Evolutionary conservation across 2,797 vertebrate species (phyloP), one percentile per base, ranked within the genome.

Genomic region (Tiaroga cobitis): DNA sequence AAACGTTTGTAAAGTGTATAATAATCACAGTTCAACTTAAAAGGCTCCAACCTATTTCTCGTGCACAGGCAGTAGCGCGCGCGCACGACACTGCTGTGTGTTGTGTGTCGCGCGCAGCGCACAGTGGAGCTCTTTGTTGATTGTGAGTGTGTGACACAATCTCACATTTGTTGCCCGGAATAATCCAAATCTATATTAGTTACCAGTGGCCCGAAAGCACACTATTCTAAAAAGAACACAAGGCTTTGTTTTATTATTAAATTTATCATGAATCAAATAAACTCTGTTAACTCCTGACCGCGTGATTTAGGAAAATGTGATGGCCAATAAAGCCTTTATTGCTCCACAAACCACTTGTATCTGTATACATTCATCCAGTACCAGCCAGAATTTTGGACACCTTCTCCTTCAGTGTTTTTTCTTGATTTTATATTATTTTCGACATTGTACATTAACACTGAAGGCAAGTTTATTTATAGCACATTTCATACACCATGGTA

Each of bases 61-160:
- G 59, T 10, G n/a, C 29, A 9, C 24, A 19, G 21, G 21, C 68
- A 16, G 19, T 1, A 32, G 29, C 11, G 59, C 11, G 59, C 63
- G 59, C 63, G 29, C 63, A 16, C 63, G 61, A 29, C 61, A 61
- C 24, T 18, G 26, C 54, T 85, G 73, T 80, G 24, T 46, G 68
- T 73, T 82, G 67, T 83, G 81, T 34, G 39, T 65, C 61, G 61
- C 19, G 21, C 34, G 80, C 84, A 76, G 87, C 81, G 80, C 90
- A 94, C 94, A 95, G 86, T 91, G 88, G 77, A 68, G 81, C 81
- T 91, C 90, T 95, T 94, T 95, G 94, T 95, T 89, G 89, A 92
- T 91, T 93, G 92, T 92, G 83, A 89, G 85, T 88, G 84, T 90
- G 90, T 70, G 34, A 77, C 41, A 93, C 93, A 92, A 92, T 92